These are phyloP conservation scores for Busseola fusca DNA, from an alignment of 2,888 invertebrate genomes.

Conservation along the genomic window DNA sequence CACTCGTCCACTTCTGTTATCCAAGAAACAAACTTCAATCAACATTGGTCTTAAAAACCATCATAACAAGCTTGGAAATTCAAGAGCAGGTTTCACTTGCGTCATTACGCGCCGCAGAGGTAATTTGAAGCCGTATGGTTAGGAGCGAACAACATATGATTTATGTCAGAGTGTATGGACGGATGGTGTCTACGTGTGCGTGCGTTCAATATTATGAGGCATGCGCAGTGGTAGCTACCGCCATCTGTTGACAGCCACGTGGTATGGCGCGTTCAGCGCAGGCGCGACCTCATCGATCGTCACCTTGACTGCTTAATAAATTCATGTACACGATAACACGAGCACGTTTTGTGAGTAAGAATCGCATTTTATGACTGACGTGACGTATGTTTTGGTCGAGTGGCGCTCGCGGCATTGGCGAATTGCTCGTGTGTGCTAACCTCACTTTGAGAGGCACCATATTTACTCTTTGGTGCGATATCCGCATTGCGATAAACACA, in stretches of 20 bases:
- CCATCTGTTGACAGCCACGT: constrained; percentile 88
- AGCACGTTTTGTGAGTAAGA: constrained; percentile 70
- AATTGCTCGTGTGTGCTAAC: constrained; percentile 28
- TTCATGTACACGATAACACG: constrained; percentile 77
- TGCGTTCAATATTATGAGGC: constrained; percentile 84
- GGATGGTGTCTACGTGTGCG: constrained; percentile 63
- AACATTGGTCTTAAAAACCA: constrained; percentile 58
- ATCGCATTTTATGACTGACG: constrained; percentile 65
- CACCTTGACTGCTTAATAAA: constrained; percentile 86
- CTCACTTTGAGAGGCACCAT: constrained; percentile 35
- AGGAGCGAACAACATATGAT: constrained; percentile 84
- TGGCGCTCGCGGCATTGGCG: constrained; percentile 51
- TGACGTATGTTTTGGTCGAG: constrained; percentile 58
- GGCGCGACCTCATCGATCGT: constrained; percentile 83
- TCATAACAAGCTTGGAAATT: constrained; percentile 62
- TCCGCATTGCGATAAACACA: constrained; percentile 53
- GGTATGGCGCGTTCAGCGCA: constrained; percentile 69
- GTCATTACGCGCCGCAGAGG: constrained; percentile 82
- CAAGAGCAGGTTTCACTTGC: constrained; percentile 66
- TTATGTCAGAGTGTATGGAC: constrained; percentile 73
- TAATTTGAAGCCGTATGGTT: constrained; percentile 86
- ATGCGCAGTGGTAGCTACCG: constrained; percentile 81
- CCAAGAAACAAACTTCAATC: constrained; percentile 42
- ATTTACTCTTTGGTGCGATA: constrained; percentile 35
- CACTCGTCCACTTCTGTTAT: constrained; percentile 77